Evolutionary conservation across 2,113 vertebrate species (phyloP).

Genomic region (Syngnathus typhle): DNA sequence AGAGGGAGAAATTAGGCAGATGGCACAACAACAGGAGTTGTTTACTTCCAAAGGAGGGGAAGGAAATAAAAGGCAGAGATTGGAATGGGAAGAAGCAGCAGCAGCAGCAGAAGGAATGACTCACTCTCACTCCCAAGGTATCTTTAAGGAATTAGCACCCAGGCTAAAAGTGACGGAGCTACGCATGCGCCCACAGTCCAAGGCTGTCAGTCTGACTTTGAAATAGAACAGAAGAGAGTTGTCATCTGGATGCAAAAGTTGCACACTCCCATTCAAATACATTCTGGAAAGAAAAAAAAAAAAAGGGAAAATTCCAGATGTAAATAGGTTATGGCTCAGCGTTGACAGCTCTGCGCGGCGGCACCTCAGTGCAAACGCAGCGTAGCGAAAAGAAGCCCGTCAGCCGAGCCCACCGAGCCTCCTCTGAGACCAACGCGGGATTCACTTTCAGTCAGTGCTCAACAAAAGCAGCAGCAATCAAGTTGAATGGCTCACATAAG

Average conservation of each 20-base stretch:
- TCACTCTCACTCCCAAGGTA: conserved; percentile 31
- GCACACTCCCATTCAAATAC: conserved; percentile 13
- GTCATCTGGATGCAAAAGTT: not conserved
- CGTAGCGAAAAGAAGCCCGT: conserved; percentile 29
- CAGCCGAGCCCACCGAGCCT: conserved; percentile 8
- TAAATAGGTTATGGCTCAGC: conserved; percentile 30
- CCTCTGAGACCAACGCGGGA: conserved; percentile 15
- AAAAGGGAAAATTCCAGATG: not conserved
- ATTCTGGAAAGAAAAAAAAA: not conserved
- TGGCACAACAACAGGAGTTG: conserved; percentile 37
- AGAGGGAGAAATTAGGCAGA: conserved; percentile 32
- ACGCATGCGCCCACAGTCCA: not conserved
- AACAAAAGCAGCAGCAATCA: no score
- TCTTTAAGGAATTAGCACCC: conserved; percentile 23
- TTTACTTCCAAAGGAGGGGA: conserved; percentile 35
- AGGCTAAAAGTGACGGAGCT: not conserved
- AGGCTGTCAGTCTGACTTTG: conserved; percentile 2
- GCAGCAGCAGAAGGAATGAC: conserved; percentile 26
- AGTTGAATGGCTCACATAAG: not conserved
- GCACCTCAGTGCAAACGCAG: conserved; percentile 13
- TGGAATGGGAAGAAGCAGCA: conserved; percentile 23
- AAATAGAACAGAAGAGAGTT: not conserved
- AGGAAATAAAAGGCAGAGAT: conserved; percentile 14
- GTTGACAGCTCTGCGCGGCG: conserved; percentile 41
- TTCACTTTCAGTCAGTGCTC: conserved; percentile 9